Evolutionary conservation across 2,113 vertebrate species (phyloP), one percentile per base, ranked within the genome.

Genomic region (Steatornis caripensis): DNA sequence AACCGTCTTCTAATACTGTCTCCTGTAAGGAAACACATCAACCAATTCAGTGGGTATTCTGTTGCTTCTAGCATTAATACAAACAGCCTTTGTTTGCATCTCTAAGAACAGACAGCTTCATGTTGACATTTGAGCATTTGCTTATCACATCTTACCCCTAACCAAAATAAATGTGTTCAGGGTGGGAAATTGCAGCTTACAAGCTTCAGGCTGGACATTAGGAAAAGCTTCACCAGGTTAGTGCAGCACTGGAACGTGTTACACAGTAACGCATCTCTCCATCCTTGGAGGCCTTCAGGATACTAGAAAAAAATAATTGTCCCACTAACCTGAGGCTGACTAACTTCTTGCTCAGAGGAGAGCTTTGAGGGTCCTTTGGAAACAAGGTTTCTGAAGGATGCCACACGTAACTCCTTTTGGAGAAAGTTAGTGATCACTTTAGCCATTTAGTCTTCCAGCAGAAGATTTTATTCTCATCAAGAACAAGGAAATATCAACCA

Each of bases 381-480:
- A 81, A n/a, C 7, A 29, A 11, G 4, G 5, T 48, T 70, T 68
- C 21, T 2, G 77, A 5, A 79, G 5, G 15, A 64, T 48, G 20
- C n/a, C 17, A 2, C 48, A 26, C 1, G 1, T 12, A 89, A 70
- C 13, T 45, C 17, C 14, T 80, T 79, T 39, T 30, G 6, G 10
- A 82, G 34, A 51, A 89, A 78, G 41, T 54, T 10, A 94, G 16
- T 77, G 23, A 92, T 29, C 75, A 92, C 54, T 92, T 55, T 11
- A 93, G 60, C 79, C 20, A 77, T 46, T 94, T 45, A 69, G 27
- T 83, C 81, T 94, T 96, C 92, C 94, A 98, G 97, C 97, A 98
- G 97, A 98, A 97, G 84, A 95, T 70, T 88, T 95, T 98, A 98
- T 98, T 98, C 95, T 97, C 82, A 77, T 90, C 93, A 97, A 95